Evolutionary conservation across 2,113 vertebrate species (phyloP), one percentile per base, ranked within the genome.

Genomic region (Anhinga anhinga): DNA sequence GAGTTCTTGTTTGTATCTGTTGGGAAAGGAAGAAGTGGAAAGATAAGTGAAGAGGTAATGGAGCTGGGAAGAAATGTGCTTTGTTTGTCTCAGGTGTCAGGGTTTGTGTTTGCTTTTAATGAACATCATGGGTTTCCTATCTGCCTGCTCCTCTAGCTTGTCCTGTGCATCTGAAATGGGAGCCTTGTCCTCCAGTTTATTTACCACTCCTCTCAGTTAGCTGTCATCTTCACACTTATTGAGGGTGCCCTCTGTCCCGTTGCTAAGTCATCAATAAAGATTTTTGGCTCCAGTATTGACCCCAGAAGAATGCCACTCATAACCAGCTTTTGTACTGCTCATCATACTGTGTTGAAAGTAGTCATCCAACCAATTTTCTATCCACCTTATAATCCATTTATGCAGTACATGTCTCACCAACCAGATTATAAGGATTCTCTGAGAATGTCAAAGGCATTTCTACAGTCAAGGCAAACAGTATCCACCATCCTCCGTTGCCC

Each of bases 301-400:
- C 4, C 7, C 0, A 1, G n/a, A 72, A 8, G 21, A 56, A 70
- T 19, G 14, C 5, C 17, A 22, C 25, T 58, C 9, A 32, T n/a
- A 84, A 58, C 4, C 9, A 55, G 8, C 4, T 69, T 91, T 52
- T 47, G 18, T 42, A 65, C 13, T 27, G 21, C 17, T 55, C 25
- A 25, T 23, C 23, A 55, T 32, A 56, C 5, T 16, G 5, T 45
- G 13, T 50, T 79, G 32, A 74, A 58, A 2, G 27, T 72, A 56
- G 8, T 40, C 15, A 50, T 40, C 11, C 9, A 45, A 56, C 1
- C 11, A 13, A 58, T 58, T 80, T 88, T 69, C 42, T 52, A 6
- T 32, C 21, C 21, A 40, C 7, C 0, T 69, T 19, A 25, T 34
- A 56, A 56, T 44, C 16, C 15, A 34, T 22, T 73, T 56, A 36